A percentile compares a stretch with the other conserved stretches of the same genome.
phyloP scores from a whole-genome alignment of 2,797 vertebrate genomes.

The Catostomus latipinnis region DNA sequence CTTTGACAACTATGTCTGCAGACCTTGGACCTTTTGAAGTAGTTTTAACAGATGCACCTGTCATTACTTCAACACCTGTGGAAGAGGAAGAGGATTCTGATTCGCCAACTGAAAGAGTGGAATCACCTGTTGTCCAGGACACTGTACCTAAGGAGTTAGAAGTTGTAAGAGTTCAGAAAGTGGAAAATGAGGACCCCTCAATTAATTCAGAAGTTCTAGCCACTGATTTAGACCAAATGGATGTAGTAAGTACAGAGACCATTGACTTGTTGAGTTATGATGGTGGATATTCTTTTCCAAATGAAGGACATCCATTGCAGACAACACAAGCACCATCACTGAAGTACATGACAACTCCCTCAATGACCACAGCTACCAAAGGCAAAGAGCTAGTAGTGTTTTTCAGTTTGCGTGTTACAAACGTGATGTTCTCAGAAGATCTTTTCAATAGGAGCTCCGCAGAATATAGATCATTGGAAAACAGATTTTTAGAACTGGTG shows the following conservation, averaged over 20 bases:
- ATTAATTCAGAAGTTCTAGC: constrained; percentile 2
- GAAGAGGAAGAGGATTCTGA: constrained; percentile 48
- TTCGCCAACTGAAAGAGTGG: constrained; percentile 33
- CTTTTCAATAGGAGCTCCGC: constrained; percentile 90
- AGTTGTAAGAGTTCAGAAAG: neutral
- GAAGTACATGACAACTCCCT: constrained; percentile 81
- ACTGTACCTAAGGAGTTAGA: constrained; percentile 1
- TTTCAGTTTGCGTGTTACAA: constrained; percentile 90
- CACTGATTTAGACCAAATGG: constrained; percentile 54
- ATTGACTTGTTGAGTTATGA: constrained; percentile 67
- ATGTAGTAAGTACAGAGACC: constrained; percentile 55
- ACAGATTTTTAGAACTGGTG: constrained; percentile 86
- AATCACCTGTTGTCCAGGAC: constrained; percentile 48
- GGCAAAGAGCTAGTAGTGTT: constrained; percentile 90
- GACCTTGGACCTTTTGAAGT: constrained; percentile 66
- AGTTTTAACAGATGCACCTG: constrained; percentile 39
- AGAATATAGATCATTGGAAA: constrained; percentile 87
- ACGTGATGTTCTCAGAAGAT: constrained; percentile 88
- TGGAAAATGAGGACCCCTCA: constrained; percentile 8
- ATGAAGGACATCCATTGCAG: constrained; percentile 47
- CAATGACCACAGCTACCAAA: constrained; percentile 76
- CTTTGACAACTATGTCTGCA: constrained; percentile 32
- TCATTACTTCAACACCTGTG: constrained; percentile 12
- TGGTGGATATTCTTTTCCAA: constrained; percentile 62
- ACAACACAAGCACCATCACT: constrained; percentile 69